Evolutionary conservation across 2,113 vertebrate species (phyloP), one percentile per base, ranked within the genome.

Genomic region (Anas platyrhynchos): DNA sequence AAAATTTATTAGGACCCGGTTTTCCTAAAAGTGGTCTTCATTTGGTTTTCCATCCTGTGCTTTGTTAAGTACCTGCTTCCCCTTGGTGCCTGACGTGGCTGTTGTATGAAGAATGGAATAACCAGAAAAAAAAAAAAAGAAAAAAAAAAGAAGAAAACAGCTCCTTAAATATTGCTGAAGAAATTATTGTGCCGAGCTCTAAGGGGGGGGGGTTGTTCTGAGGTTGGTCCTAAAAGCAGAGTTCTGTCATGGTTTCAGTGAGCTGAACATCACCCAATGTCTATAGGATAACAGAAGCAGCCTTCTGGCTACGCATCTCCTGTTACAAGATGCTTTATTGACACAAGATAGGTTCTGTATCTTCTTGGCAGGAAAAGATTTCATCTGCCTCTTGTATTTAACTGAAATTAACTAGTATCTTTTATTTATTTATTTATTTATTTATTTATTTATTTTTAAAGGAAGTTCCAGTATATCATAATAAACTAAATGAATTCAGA

Each of bases 401-500:
- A 77, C 63, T 76, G 69, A 66, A 95, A 55, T 83, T 95, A 85
- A 94, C 34, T 22, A 89, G 58, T 63, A 29, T n/a, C 41, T 61
- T 50, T 7, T 17, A 89, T 79, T 41, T 56, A 7, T 29, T 34
- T 56, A n/a, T n/a, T n/a, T n/a, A n/a, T n/a, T n/a, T n/a, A 11
- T 44, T 6, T 21, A 14, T 44, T 6, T 21, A 14, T 31, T 56
- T 38, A 52, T 50, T 74, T 66, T 38, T 55, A 5, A 77, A 77
- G 90, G 86, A 88, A 65, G 68, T 86, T 77, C 71, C 88, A 76
- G 8, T 88, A 56, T 65, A 77, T 92, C 89, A 89, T 36, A 76
- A 88, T 63, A 89, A 88, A 84, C 52, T 48, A 93, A 95, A 93
- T 88, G 8, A 93, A 96, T 95, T 96, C 89, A 78, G 74, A 72